Percentiles rank a stretch among this genome's conserved stretches.
Evolutionary conservation across 1,140 invertebrate genomes (phyloP).

Genomic region (Neoseiulus cucumeris): DNA sequence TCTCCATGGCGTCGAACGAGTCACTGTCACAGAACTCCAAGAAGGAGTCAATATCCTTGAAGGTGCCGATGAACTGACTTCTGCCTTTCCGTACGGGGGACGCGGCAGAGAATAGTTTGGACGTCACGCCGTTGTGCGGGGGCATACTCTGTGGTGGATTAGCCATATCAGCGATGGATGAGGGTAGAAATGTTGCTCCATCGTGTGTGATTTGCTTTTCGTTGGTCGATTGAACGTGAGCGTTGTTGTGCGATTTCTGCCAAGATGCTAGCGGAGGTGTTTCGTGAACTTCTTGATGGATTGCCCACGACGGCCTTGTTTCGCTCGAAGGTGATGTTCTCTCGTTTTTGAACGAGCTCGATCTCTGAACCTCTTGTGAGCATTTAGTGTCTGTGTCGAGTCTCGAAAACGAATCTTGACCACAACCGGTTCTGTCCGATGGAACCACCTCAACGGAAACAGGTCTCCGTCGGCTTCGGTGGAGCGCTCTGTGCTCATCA

Average conservation of each 20-base stretch:
- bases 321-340: not conserved
- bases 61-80: slow-evolving; percentile 7
- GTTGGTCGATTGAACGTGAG: not conserved
- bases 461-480: too few relatives aligned
- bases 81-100: not conserved
- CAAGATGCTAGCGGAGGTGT: not conserved
- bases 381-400: not conserved
- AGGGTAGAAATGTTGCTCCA: not conserved
- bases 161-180: not conserved
- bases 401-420: not conserved
- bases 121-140: too few relatives aligned
- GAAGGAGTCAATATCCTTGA: slow-evolving; percentile 8
- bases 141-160: not conserved
- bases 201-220: not conserved
- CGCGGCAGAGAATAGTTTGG: too few relatives aligned
- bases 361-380: not conserved
- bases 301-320: not conserved
- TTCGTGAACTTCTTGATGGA: not conserved
- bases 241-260: not conserved
- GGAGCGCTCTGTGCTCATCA: not conserved
- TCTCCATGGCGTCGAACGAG: slow-evolving; percentile 1
- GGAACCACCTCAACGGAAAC: too few relatives aligned
- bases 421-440: too few relatives aligned
- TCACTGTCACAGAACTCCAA: slow-evolving; percentile 10
- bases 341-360: not conserved